A percentile compares a stretch with the other conserved stretches of the same genome.
Conservation (phyloP, 1,140 invertebrate genomes). For the Ceratina japonica region DNA sequence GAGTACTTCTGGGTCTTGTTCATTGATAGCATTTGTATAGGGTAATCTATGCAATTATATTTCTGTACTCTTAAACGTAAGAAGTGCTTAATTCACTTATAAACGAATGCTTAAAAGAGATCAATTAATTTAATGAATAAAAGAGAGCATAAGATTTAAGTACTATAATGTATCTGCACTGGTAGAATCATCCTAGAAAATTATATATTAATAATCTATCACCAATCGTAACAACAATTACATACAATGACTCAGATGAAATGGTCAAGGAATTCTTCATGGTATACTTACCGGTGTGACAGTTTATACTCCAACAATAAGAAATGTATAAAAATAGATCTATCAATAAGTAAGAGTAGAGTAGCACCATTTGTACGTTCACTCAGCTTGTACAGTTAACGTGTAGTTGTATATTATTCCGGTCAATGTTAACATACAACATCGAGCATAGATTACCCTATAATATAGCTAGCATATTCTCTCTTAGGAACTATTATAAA, state of each 20-base stretch:
- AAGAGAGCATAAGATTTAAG: slow-evolving; percentile 15
- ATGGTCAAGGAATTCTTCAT: neutral
- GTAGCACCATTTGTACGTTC: slow-evolving; percentile 37
- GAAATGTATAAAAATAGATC: slow-evolving; percentile 43
- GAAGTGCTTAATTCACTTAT: slow-evolving; percentile 1
- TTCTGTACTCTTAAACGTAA: neutral
- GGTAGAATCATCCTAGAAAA: no score
- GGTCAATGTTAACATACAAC: slow-evolving; percentile 9
- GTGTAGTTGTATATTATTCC: neutral
- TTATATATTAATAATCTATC: neutral
- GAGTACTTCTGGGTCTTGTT: slow-evolving; percentile 17
- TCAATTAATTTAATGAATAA: neutral
- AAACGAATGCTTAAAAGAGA: neutral
- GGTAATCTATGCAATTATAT: slow-evolving; percentile 38
- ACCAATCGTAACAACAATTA: neutral
- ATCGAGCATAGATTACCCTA: slow-evolving; percentile 43
- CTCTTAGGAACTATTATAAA: slow-evolving; percentile 44
- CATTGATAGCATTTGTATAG: neutral
- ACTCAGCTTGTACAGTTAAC: neutral
- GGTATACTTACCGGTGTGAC: neutral
- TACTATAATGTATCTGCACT: neutral
- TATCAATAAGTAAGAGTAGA: slow-evolving; percentile 27
- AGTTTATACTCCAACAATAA: slow-evolving; percentile 24
- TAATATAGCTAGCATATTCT: neutral
- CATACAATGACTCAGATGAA: neutral